phyloP scores from a whole-genome alignment of 2,113 vertebrate genomes.

The Nyctereutes procyonoides region DNA sequence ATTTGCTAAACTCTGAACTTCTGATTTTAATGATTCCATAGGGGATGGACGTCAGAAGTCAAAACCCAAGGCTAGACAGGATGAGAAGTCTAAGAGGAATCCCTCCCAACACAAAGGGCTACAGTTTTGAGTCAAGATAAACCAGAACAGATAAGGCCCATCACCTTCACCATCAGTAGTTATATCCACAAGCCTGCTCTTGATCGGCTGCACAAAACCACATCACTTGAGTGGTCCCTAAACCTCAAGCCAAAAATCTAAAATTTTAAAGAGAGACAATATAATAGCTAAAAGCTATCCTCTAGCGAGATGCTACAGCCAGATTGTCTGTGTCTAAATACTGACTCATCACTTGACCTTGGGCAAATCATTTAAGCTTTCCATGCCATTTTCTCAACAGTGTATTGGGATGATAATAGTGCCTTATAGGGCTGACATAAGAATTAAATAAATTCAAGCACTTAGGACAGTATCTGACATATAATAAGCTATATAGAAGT shows the following conservation, averaged over 20 bases:
- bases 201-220: background rate
- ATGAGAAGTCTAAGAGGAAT: background rate
- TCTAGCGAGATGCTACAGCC: background rate
- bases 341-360: background rate
- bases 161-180: background rate
- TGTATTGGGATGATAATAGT: background rate
- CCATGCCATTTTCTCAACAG: background rate
- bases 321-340: background rate
- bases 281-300: background rate
- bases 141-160: background rate
- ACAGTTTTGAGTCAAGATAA: background rate
- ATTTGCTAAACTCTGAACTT: background rate
- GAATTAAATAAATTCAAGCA: conserved; percentile 31
- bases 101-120: background rate
- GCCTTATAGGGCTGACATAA: background rate
- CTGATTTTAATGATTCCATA: background rate
- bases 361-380: background rate
- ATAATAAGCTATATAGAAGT: background rate
- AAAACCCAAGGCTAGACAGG: background rate
- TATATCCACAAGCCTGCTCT: background rate
- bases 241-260: background rate
- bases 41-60: background rate
- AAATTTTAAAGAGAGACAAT: background rate
- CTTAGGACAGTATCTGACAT: background rate
- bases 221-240: background rate